Evolutionary conservation across 2,888 invertebrate genomes (phyloP).

Genomic region (Lagria hirta): DNA sequence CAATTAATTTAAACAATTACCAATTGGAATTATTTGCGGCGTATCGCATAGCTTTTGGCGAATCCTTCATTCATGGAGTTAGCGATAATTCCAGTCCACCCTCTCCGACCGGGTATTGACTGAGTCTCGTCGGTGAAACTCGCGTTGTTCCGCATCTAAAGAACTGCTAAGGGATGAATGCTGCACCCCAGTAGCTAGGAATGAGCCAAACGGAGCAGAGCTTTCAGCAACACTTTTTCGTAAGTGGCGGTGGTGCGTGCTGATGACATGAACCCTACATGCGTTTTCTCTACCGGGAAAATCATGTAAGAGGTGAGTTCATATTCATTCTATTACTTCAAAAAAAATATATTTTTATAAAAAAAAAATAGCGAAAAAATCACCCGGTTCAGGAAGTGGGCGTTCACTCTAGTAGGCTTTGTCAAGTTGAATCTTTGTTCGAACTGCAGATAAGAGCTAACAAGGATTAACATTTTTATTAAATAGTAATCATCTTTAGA

Average conservation of each 20-base stretch:
- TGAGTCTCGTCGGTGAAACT: slow-evolving; percentile 44
- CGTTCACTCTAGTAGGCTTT: slow-evolving; percentile 36
- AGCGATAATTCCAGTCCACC: slow-evolving; percentile 43
- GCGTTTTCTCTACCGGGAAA: slow-evolving; percentile 15
- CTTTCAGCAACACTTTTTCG: slow-evolving; percentile 11
- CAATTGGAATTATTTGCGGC: slow-evolving; percentile 9
- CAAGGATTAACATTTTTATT: slow-evolving; percentile 11
- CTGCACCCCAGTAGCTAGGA: slow-evolving; percentile 51
- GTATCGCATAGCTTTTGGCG: slow-evolving; percentile 27
- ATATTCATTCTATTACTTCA: background rate
- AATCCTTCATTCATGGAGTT: slow-evolving; percentile 36
- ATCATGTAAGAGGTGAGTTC: slow-evolving; percentile 44
- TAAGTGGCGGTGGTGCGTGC: slow-evolving; percentile 34
- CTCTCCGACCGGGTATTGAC: slow-evolving; percentile 50
- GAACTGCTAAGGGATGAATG: slow-evolving; percentile 47
- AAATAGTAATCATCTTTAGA: no score
- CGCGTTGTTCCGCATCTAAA: slow-evolving; percentile 45
- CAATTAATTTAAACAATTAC: slow-evolving; percentile 2
- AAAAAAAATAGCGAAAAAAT: no score
- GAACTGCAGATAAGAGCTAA: slow-evolving; percentile 3
- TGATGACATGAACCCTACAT: slow-evolving; percentile 15
- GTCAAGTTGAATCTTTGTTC: slow-evolving; percentile 14
- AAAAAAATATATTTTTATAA: background rate
- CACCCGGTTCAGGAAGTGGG: slow-evolving; percentile 41
- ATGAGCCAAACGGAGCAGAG: slow-evolving; percentile 39